Evolutionary conservation across 1,140 invertebrate genomes (phyloP).

Genomic region (Arion vulgaris): DNA sequence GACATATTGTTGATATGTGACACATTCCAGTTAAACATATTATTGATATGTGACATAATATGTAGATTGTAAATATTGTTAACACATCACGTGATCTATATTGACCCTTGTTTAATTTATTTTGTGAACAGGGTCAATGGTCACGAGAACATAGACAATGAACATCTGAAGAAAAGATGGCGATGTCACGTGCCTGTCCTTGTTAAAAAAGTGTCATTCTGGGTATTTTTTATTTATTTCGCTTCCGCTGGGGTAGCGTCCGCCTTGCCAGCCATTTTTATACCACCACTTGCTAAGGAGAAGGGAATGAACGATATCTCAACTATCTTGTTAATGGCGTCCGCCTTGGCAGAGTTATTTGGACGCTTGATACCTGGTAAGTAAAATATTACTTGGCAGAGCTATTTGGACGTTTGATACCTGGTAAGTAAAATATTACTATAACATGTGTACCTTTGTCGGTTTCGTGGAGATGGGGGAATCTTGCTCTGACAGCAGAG

Average conservation of each 20-base stretch:
- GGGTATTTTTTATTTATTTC: constrained; percentile 26
- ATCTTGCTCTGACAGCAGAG: too few relatives aligned
- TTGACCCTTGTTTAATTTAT: too few relatives aligned
- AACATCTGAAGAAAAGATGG: neutral
- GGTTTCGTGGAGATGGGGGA: too few relatives aligned
- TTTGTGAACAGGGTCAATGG: too few relatives aligned
- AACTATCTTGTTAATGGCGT: constrained; percentile 18
- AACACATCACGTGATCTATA: too few relatives aligned
- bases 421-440: constrained; percentile 35
- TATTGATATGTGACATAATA: too few relatives aligned
- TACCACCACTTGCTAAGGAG: constrained; percentile 38
- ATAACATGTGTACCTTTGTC: too few relatives aligned
- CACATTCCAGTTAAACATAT: too few relatives aligned
- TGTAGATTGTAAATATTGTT: too few relatives aligned
- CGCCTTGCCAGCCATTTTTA: constrained; percentile 5
- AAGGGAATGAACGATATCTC: constrained; percentile 15
- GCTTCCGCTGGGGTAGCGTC: neutral
- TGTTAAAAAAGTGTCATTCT: constrained; percentile 17
- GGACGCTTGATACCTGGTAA: constrained; percentile 35
- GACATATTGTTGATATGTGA: too few relatives aligned
- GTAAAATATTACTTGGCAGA: constrained; percentile 23
- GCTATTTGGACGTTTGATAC: constrained; percentile 22
- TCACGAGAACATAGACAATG: too few relatives aligned
- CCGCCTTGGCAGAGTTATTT: constrained; percentile 20
- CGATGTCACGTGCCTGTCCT: neutral